A percentile compares a stretch with the other conserved stretches of the same genome.
Evolutionary conservation across 2,113 vertebrate genomes (phyloP).

Genomic region (Theropithecus gelada): DNA sequence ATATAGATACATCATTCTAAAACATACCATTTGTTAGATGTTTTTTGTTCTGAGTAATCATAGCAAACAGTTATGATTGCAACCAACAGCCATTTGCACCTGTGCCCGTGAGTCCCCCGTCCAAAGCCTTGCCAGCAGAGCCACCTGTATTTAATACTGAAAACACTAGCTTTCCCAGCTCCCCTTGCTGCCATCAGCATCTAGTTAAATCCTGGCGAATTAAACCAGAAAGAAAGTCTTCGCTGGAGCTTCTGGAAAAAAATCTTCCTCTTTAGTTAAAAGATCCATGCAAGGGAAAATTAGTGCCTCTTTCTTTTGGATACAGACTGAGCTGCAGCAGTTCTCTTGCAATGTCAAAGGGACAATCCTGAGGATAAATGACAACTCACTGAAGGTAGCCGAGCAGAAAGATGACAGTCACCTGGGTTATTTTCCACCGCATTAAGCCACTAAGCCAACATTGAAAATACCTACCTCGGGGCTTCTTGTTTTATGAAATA

Average conservation of each 20-base stretch:
- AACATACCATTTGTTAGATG: background rate
- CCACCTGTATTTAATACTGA: background rate
- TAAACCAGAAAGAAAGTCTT: background rate
- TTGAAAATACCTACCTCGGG: background rate
- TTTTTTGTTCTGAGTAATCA: background rate
- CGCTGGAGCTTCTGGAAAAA: background rate
- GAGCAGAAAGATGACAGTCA: background rate
- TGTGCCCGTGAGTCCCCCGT: too few species aligned
- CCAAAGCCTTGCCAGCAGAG: background rate
- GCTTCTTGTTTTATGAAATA: background rate
- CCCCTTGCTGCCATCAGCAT: background rate
- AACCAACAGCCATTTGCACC: background rate
- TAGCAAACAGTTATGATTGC: background rate
- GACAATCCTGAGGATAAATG: background rate
- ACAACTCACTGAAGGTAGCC: fast-evolving
- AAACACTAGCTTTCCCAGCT: background rate
- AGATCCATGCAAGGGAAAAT: background rate
- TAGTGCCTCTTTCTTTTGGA: background rate
- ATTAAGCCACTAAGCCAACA: background rate
- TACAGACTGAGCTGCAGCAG: background rate
- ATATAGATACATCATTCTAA: background rate
- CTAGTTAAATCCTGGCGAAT: background rate
- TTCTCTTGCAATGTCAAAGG: background rate
- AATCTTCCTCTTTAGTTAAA: background rate
- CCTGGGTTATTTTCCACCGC: background rate